phyloP scores from a whole-genome alignment of 1,140 invertebrate genomes.

The Drosophila sp. region DNA sequence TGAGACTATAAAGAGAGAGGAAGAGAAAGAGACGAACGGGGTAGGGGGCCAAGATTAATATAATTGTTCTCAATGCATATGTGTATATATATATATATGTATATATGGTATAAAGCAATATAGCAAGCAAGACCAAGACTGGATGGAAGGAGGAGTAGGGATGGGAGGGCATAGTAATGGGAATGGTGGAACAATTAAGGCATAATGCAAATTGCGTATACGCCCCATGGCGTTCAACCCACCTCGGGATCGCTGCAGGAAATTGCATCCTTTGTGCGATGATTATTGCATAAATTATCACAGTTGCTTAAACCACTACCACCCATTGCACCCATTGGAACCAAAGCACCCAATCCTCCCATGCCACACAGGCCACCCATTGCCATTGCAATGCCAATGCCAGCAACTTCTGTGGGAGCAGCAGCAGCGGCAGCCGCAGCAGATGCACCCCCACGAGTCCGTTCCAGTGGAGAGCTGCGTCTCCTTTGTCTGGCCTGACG shows the following conservation, averaged over 20 bases:
- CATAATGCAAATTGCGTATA: conserved; percentile 55
- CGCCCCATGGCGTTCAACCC: conserved; percentile 49
- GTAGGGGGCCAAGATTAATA: conserved; percentile 21
- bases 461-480: conserved; percentile 71
- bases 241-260: conserved; percentile 71
- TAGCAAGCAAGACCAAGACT: neutral
- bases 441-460: conserved; percentile 19
- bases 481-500: conserved; percentile 60
- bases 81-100: neutral
- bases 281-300: conserved; percentile 76
- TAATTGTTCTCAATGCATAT: conserved; percentile 23
- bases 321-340: neutral
- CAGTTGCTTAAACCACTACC: conserved; percentile 40
- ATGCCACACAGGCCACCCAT: neutral
- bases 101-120: conserved; percentile 2
- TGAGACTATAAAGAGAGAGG: conserved; percentile 91
- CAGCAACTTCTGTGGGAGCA: neutral
- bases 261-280: conserved; percentile 70
- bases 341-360: too few species aligned
- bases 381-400: conserved; percentile 4
- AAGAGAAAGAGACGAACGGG: neutral
- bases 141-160: neutral
- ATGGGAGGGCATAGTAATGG: neutral
- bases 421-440: neutral
- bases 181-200: conserved; percentile 1